Evolutionary conservation across 2,797 vertebrate species (phyloP).

Genomic region (Mus minutoides): DNA sequence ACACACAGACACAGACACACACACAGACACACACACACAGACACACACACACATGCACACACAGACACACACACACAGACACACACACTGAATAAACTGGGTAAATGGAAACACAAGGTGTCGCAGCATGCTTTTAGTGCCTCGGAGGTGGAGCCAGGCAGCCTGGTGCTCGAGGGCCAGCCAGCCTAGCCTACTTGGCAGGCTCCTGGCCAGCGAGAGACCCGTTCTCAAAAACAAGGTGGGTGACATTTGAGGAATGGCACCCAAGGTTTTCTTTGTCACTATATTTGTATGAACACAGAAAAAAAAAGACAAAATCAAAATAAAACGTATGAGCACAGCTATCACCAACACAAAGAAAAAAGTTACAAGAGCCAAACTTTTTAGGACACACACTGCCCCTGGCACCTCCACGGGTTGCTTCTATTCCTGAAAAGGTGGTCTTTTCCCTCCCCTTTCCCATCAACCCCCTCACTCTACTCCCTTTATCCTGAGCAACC

Average conservation of each 20-base stretch:
- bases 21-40: background rate
- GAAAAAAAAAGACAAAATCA: background rate
- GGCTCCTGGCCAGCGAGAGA: background rate
- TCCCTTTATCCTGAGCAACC: background rate
- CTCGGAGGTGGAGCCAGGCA: too few relatives aligned
- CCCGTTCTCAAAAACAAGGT: background rate
- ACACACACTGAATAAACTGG: background rate
- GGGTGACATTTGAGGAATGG: background rate
- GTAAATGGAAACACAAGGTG: background rate
- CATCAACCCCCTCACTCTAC: accelerated
- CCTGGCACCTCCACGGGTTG: too few relatives aligned
- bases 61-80: background rate
- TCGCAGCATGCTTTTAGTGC: background rate
- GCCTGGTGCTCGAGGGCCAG: background rate
- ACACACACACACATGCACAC: background rate
- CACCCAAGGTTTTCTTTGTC: background rate
- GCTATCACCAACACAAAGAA: background rate
- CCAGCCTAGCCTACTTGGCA: background rate
- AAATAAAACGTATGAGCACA: background rate
- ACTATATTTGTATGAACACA: background rate
- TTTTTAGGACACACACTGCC: background rate
- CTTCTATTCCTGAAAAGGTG: background rate
- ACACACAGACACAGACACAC: background rate
- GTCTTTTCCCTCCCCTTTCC: background rate
- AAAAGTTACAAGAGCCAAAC: background rate